Percentiles rank a stretch among this genome's conserved stretches.
Evolutionary conservation across 2,113 vertebrate genomes (phyloP).

Genomic region (Vanacampus margaritifer): DNA sequence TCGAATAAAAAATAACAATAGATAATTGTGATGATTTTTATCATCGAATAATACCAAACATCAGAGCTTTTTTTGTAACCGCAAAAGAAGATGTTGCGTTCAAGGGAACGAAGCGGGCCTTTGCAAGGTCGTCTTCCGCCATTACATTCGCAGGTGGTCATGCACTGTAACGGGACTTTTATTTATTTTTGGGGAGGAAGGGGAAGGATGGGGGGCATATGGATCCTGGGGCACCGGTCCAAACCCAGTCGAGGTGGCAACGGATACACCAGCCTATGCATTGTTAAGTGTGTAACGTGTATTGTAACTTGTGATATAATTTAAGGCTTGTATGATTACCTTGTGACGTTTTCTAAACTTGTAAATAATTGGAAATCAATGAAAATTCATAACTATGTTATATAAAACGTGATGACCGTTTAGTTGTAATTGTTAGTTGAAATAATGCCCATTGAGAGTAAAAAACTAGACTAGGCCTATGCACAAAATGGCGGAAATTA

Average conservation of each 20-base stretch:
- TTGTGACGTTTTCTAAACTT: too few species aligned
- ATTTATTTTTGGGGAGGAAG: not conserved
- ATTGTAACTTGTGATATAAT: too few species aligned
- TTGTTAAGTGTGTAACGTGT: not conserved
- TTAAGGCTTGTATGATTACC: too few species aligned
- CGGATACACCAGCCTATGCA: constrained; percentile 29
- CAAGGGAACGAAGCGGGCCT: not conserved
- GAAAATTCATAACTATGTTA: not conserved
- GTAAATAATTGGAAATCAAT: not conserved
- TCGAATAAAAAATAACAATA: not conserved
- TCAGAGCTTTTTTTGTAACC: not conserved
- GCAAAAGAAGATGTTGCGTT: not conserved
- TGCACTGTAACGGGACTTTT: not conserved
- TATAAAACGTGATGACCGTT: not conserved
- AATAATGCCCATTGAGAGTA: not conserved
- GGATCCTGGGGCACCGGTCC: constrained; percentile 61
- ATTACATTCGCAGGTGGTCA: not conserved
- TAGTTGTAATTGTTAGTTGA: not conserved
- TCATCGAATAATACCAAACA: not conserved
- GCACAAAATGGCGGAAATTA: not conserved
- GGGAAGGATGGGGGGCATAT: constrained; percentile 52
- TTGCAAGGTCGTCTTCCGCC: not conserved
- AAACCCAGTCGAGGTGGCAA: constrained; percentile 62
- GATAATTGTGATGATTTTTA: not conserved
- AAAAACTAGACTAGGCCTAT: not conserved